Base-by-base conservation (phyloP, 30 jellyfish, hydroid and myxozoan species). In the Chrysaora quinquecirrha region DNA sequence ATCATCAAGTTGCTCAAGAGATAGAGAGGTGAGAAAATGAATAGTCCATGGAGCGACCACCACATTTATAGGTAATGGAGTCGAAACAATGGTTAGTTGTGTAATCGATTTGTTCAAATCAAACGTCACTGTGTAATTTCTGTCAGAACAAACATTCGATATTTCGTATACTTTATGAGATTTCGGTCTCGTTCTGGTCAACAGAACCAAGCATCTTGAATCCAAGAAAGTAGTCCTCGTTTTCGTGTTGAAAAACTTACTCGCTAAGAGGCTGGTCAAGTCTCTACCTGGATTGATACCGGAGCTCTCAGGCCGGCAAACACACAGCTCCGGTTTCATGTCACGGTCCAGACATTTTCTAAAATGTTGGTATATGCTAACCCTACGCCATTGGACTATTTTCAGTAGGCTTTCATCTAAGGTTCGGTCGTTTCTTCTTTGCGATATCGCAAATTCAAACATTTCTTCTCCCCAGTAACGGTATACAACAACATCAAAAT, bases 311-410 rank as follows among this genome's bases (percentile, higher is more conserved):
- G 87, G 85, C 21, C 99, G 89, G 58, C 99, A 94, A 48, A 94
- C 74, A 64, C 99, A 94, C 33, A 94, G 78, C 27, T 94, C 90
- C 34, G 95, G 92, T 11, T 80, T 82, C 0, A 88, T 90, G 27
- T 88, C 90, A 1, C 54, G 50, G 64, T 94, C 99, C 30, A 72
- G 78, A 65, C 99, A 94, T 62, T 94, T 94, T 25, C 96, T 61
- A 60, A 79, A 94, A 71, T 94, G 99, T 47, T 94, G 99, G 70
- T 65, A 94, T 7, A 94, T 94, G 74, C 96, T 94, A 1, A 94
- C 99, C 11, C 99, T 88, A 43, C 97, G 99, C 99, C 99, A 94
- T 31, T 80, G 87, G 14, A 80, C 65, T 32, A 88, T 70, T 16
- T 60, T 61, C 48, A 82, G 73, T n/a, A n/a, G n/a, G n/a, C n/a